Evolutionary conservation across 2,888 invertebrate genomes (phyloP).

Genomic region (Ectobius pallidus): DNA sequence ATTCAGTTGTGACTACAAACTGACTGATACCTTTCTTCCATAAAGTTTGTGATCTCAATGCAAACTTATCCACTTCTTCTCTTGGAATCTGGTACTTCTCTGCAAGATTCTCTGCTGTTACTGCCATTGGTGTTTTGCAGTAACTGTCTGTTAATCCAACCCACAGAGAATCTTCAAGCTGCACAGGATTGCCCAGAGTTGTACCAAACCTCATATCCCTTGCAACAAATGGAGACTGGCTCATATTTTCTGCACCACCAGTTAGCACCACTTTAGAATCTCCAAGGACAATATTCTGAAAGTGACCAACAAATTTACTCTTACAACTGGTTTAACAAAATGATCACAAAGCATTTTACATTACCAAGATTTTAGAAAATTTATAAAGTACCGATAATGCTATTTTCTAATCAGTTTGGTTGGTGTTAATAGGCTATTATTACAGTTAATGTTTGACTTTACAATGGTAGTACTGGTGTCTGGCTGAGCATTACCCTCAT

Average conservation of each 20-base stretch:
- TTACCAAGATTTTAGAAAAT: too few species aligned
- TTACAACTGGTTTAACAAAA: too few species aligned
- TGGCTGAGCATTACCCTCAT: too few species aligned
- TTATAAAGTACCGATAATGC: too few species aligned
- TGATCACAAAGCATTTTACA: too few species aligned
- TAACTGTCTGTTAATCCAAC: slow-evolving; percentile 84
- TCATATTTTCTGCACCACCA: slow-evolving; percentile 97
- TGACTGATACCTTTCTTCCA: slow-evolving; percentile 91
- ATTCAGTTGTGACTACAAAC: too few species aligned
- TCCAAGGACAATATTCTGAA: slow-evolving; percentile 83
- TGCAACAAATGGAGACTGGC: slow-evolving; percentile 85
- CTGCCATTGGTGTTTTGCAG: slow-evolving; percentile 92
- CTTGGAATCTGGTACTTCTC: slow-evolving; percentile 81
- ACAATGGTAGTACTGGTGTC: too few species aligned
- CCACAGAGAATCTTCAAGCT: slow-evolving; percentile 92
- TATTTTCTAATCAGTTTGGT: too few species aligned
- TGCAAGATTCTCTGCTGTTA: slow-evolving; percentile 94
- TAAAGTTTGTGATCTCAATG: slow-evolving; percentile 80
- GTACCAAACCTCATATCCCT: slow-evolving; percentile 89
- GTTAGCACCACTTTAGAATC: slow-evolving; percentile 85
- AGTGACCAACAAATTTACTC: slow-evolving; percentile 42
- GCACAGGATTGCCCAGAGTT: slow-evolving; percentile 74
- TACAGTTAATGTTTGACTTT: too few species aligned
- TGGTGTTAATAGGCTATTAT: too few species aligned
- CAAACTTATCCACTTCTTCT: slow-evolving; percentile 84